Evolutionary conservation across 1,140 invertebrate genomes (phyloP).

Genomic region (Caenorhabditis elegans): WBcel235 BX284602.5:12212001-12212500

Average conservation of each 20-base stretch:
- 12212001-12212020: neutral
- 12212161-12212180: slow-evolving; percentile 11
- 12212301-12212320: neutral
- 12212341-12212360: slow-evolving; percentile 21
- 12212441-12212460: too few relatives aligned
- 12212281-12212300: neutral
- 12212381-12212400: neutral
- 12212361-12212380: slow-evolving; percentile 32
- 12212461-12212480: too few relatives aligned
- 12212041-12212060: neutral
- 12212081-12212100: neutral
- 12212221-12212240: neutral
- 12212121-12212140: neutral
- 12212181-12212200: neutral
- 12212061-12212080: neutral
- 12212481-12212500: too few relatives aligned
- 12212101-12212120: neutral
- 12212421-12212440: too few relatives aligned
- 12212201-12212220: neutral
- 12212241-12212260: neutral
- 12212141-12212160: slow-evolving; percentile 1
- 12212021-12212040: neutral
- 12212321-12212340: slow-evolving; percentile 27
- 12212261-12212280: neutral
- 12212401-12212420: too few relatives aligned